phyloP scores from a whole-genome alignment of 2,797 vertebrate genomes.

The Agapornis canus region DNA sequence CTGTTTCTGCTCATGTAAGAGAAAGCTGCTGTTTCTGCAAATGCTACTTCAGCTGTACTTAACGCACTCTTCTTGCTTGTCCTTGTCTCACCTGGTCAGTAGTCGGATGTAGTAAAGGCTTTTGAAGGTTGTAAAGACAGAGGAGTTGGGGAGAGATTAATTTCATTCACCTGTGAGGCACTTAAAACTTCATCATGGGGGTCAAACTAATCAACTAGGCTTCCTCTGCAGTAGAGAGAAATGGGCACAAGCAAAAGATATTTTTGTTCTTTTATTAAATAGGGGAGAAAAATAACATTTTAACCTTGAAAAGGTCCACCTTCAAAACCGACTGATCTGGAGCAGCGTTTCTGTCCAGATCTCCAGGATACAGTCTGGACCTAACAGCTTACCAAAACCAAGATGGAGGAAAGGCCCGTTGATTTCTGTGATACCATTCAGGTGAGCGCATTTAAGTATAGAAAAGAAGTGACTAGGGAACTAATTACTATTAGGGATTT shows the following conservation, averaged over 20 bases:
- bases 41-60: conserved; percentile 35
- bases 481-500: background rate
- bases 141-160: background rate
- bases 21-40: conserved; percentile 8
- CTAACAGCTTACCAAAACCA: background rate
- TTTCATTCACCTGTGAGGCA: background rate
- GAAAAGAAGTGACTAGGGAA: background rate
- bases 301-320: background rate
- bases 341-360: background rate
- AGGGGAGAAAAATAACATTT: background rate
- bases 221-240: background rate
- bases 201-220: background rate
- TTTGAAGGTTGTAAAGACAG: conserved; percentile 2
- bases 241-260: background rate
- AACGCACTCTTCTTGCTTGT: background rate
- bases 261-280: background rate
- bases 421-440: background rate
- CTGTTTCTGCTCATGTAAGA: conserved; percentile 31
- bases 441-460: background rate
- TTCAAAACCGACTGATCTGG: background rate
- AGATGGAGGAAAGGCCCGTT: background rate
- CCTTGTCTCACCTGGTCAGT: conserved; percentile 8
- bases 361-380: background rate
- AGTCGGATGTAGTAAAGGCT: background rate
- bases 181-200: background rate